These are phyloP conservation scores for Protobothrops flavoviridis DNA, from an alignment of 2,113 vertebrate genomes.

Conservation along the genomic window DNA sequence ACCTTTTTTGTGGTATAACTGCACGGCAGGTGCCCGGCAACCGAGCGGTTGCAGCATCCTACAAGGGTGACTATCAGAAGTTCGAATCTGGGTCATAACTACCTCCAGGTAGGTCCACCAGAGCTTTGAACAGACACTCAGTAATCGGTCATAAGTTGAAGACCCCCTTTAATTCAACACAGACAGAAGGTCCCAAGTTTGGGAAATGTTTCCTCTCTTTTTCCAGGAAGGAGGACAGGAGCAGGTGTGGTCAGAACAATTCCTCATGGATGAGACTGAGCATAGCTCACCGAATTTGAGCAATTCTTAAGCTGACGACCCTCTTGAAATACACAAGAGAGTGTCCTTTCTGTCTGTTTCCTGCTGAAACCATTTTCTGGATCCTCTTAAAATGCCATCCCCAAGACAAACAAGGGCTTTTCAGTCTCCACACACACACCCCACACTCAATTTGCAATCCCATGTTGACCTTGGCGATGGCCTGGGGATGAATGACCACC, in stretches of 20 bases:
- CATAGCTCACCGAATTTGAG: background rate
- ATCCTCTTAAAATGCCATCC: constrained; percentile 8
- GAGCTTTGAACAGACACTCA: too few relatives aligned
- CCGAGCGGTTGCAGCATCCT: too few relatives aligned
- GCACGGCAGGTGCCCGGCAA: too few relatives aligned
- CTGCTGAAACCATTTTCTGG: rapidly evolving
- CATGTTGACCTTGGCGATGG: constrained; percentile 15
- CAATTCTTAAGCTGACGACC: background rate
- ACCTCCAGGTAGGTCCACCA: too few relatives aligned
- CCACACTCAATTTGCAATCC: constrained; percentile 30
- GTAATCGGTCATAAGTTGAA: background rate
- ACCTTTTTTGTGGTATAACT: too few relatives aligned
- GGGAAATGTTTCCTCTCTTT: background rate
- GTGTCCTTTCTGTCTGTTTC: background rate
- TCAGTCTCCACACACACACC: background rate
- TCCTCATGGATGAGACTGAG: background rate
- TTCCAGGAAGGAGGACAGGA: background rate
- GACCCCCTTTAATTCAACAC: background rate
- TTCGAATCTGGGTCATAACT: too few relatives aligned
- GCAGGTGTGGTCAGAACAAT: too few relatives aligned
- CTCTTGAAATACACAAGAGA: background rate
- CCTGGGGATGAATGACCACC: constrained; percentile 42
- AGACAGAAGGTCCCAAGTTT: background rate
- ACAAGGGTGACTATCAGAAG: too few relatives aligned
- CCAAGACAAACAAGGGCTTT: background rate